Base-by-base conservation (phyloP, 2,888 invertebrate genomes). In the Galeopsomyia nigrocyanea region DNA sequence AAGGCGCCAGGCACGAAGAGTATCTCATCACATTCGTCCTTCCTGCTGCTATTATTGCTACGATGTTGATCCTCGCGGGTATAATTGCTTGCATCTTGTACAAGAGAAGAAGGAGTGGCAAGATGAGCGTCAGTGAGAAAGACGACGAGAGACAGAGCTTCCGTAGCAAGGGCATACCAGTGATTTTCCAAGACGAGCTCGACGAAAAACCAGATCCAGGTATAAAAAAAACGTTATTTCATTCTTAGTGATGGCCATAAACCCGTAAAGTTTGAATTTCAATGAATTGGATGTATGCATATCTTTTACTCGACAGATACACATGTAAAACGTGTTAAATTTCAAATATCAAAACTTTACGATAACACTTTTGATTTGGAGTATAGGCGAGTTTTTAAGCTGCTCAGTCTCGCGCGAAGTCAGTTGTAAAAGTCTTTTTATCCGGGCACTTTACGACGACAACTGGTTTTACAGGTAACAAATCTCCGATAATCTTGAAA, bases 171-270 rank as follows among this genome's bases (percentile, higher is more conserved):
- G 90, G 90, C 64, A 96, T 97, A 81, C 98, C 99, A 0, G 97
- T 98, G 51, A 98, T 99, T 82, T 98, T 98, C 88, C 95, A 95
- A 87, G 98, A 99, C 86, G 99, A 99, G 86, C 89, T 98, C 56
- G 97, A 98, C 80, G 97, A 97, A 82, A 94, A 96, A 80, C 95
- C 94, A 0, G 95, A 95, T 85, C 93, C 95, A 21, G 94, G 86
- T 86, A 78, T 17, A 10, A 39, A 7, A 7, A 39, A 39, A 5
- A 26, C n/a, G n/a, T n/a, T 26, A 26, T 26, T 26, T 26, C 26
- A 26, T 2, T 26, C 5, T 26, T 26, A 2, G 26, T 5, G 2
- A 26, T 26, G 5, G 26, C 26, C 5, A 26, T 26, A 5, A 26
- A 26, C 26, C 5, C 5, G 26, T 26, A 26, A 2, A 3, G 26